These are phyloP conservation scores for Yponomeuta cagnagella DNA, from an alignment of 2,888 invertebrate genomes.

Conservation along the genomic window DNA sequence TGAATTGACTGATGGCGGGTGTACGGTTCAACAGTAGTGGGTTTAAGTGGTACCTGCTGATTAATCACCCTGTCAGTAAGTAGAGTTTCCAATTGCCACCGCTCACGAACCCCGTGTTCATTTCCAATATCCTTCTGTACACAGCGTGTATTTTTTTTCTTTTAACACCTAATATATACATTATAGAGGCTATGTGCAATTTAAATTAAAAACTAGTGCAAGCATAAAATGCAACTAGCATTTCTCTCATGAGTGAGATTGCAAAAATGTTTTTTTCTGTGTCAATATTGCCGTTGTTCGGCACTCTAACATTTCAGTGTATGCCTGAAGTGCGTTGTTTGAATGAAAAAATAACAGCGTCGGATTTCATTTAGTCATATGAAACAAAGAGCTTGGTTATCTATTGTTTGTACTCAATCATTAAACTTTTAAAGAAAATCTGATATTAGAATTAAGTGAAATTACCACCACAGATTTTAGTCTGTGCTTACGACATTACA, in stretches of 20 bases:
- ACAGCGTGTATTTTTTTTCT: not conserved
- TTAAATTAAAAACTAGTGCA: not conserved
- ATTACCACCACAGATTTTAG: no score
- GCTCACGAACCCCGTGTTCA: conserved; percentile 48
- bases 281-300: conserved; percentile 10
- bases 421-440: no score
- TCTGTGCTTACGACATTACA: no score
- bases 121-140: conserved; percentile 21
- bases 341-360: conserved; percentile 17
- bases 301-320: conserved; percentile 2
- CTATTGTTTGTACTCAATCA: no score
- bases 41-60: conserved; percentile 72
- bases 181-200: not conserved
- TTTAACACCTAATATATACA: not conserved
- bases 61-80: conserved; percentile 72
- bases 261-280: conserved; percentile 19
- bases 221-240: conserved; percentile 21
- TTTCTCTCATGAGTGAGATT: conserved; percentile 38
- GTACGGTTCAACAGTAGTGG: conserved; percentile 67
- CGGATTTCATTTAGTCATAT: conserved; percentile 5
- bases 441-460: no score
- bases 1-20: conserved; percentile 73
- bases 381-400: no score
- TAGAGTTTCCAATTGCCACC: conserved; percentile 67
- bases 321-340: not conserved